Evolutionary conservation across 1,140 invertebrate genomes (phyloP).

Genomic region (Chironomus striatipennis): DNA sequence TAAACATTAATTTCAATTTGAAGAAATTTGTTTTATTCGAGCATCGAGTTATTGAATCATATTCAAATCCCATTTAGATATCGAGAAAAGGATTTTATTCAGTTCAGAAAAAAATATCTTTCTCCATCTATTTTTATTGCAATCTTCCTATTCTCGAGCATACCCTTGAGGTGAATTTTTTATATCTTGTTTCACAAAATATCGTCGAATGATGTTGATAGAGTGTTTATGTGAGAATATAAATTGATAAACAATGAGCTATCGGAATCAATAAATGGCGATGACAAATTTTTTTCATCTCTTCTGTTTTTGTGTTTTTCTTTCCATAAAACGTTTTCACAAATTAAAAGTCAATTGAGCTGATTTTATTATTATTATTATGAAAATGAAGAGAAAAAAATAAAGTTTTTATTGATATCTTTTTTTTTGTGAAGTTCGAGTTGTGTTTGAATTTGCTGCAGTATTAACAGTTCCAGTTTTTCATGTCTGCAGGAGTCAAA

Average conservation of each 20-base stretch:
- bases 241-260: background rate
- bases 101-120: too few species aligned
- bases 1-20: too few species aligned
- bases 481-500: too few species aligned
- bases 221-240: background rate
- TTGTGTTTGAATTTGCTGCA: too few species aligned
- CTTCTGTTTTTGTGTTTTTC: background rate
- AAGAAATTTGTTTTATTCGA: too few species aligned
- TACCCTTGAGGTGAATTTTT: background rate
- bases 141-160: background rate
- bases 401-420: background rate
- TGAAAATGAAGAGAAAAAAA: background rate
- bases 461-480: too few species aligned
- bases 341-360: background rate
- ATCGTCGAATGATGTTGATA: background rate
- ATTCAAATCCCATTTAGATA: too few species aligned
- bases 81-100: too few species aligned
- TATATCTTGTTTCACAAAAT: background rate
- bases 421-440: background rate
- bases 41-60: too few species aligned
- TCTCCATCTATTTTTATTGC: too few species aligned
- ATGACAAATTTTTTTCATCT: background rate
- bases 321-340: background rate
- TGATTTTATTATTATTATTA: constrained; percentile 5
- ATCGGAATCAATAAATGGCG: background rate